Evolutionary conservation across 2,888 invertebrate species (phyloP).

Genomic region (Cyclophora albipunctata): DNA sequence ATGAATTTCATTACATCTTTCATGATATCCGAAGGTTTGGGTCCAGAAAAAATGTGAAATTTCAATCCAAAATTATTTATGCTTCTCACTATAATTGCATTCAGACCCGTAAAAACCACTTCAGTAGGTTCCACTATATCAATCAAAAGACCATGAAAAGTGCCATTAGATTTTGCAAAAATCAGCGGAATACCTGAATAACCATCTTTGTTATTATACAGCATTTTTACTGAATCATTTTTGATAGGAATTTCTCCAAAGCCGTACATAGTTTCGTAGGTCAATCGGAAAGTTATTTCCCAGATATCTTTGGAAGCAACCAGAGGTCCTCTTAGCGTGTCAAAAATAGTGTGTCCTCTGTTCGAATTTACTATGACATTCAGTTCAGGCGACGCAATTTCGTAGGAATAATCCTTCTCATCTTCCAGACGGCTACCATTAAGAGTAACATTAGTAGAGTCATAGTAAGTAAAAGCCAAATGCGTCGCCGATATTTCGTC

Average conservation of each 20-base stretch:
- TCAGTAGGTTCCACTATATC: conserved; percentile 73
- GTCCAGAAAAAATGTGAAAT: conserved; percentile 59
- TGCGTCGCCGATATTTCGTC: conserved; percentile 55
- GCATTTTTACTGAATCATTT: conserved; percentile 40
- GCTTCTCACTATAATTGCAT: conserved; percentile 72
- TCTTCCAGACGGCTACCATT: conserved; percentile 34
- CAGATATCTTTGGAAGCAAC: conserved; percentile 76
- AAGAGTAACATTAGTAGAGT: conserved; percentile 27
- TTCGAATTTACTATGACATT: conserved; percentile 38
- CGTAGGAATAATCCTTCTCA: conserved; percentile 37
- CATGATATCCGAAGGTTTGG: conserved; percentile 55
- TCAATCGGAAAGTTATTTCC: conserved; percentile 75
- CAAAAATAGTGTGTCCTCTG: conserved; percentile 53
- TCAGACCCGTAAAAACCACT: conserved; percentile 65
- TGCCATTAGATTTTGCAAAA: conserved; percentile 64
- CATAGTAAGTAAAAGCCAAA: conserved; percentile 48
- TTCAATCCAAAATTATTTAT: conserved; percentile 59
- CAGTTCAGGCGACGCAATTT: conserved; percentile 43
- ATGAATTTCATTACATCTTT: conserved; percentile 43
- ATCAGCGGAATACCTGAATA: conserved; percentile 60
- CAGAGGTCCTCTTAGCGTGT: conserved; percentile 73
- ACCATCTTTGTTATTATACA: conserved; percentile 64
- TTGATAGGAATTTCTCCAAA: conserved; percentile 67
- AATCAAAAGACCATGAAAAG: conserved; percentile 74
- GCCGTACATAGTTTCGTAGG: conserved; percentile 71